Conservation (phyloP, 2,888 invertebrate species). For the Mythimna pallens region DNA sequence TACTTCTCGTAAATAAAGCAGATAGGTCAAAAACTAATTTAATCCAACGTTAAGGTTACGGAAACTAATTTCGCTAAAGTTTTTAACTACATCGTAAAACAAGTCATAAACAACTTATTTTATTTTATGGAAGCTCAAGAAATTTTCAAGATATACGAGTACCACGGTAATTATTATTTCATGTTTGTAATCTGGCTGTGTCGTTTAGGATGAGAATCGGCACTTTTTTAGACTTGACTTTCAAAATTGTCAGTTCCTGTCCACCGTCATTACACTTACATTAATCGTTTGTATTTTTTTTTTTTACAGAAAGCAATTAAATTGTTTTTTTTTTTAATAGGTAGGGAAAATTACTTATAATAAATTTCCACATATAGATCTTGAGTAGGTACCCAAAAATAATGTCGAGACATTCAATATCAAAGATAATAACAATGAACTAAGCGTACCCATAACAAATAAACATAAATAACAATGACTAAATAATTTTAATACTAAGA, state of each 20-base stretch:
- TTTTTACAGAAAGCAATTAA: no score
- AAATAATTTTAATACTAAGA: no score
- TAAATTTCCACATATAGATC: no score
- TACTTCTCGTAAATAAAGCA: background rate
- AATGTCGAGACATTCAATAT: no score
- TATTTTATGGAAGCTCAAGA: conserved; percentile 11
- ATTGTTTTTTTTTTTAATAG: no score
- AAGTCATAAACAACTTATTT: conserved; percentile 29
- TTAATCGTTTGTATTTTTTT: no score
- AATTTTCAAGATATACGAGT: background rate
- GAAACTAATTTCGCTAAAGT: conserved; percentile 33
- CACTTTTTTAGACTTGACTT: background rate
- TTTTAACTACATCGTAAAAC: conserved; percentile 35
- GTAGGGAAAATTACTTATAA: no score
- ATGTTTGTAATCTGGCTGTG: background rate
- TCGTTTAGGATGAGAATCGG: background rate
- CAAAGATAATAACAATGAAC: no score
- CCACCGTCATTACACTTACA: background rate
- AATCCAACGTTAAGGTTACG: conserved; percentile 6
- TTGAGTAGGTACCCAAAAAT: no score
- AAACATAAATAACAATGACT: no score
- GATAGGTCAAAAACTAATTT: conserved; percentile 7
- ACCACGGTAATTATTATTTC: background rate
- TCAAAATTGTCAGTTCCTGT: background rate
- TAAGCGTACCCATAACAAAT: no score